phyloP scores from a whole-genome alignment of 92 coral and sea anemone species.

The Heteractis magnifica region DNA sequence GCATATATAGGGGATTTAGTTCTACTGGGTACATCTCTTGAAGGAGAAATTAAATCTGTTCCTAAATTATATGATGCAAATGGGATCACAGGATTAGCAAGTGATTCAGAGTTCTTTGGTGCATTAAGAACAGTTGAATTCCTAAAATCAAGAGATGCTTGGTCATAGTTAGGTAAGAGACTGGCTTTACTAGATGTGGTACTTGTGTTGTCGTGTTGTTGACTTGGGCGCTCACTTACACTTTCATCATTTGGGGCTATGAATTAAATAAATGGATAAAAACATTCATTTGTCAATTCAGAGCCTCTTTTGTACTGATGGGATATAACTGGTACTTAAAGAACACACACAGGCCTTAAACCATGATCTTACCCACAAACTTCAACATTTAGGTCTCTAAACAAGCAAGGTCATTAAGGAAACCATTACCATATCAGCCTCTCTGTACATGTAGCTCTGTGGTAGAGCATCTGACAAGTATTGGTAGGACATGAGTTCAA shows the following conservation, averaged over 20 bases:
- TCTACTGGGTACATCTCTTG: constrained; percentile 5
- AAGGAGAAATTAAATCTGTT: not conserved
- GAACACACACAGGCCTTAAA: no score
- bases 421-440: no score
- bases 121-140: constrained; percentile 30
- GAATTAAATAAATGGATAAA: not conserved
- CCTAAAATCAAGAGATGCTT: constrained; percentile 65
- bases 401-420: no score
- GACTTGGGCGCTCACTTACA: constrained; percentile 30
- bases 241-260: constrained; percentile 52
- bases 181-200: constrained; percentile 74
- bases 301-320: no score
- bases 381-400: no score
- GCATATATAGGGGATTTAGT: constrained; percentile 50
- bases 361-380: no score
- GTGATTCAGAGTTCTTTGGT: not conserved
- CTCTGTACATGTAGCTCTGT: no score
- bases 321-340: no score
- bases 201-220: constrained; percentile 55
- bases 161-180: constrained; percentile 66
- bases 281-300: not conserved
- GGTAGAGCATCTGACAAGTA: no score
- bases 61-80: constrained; percentile 8
- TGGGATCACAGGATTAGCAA: not conserved
- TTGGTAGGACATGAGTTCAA: no score